Percentiles rank a stretch among this genome's conserved stretches.
phyloP scores from a whole-genome alignment of 2,113 vertebrate genomes.

The Cyanistes caeruleus region DNA sequence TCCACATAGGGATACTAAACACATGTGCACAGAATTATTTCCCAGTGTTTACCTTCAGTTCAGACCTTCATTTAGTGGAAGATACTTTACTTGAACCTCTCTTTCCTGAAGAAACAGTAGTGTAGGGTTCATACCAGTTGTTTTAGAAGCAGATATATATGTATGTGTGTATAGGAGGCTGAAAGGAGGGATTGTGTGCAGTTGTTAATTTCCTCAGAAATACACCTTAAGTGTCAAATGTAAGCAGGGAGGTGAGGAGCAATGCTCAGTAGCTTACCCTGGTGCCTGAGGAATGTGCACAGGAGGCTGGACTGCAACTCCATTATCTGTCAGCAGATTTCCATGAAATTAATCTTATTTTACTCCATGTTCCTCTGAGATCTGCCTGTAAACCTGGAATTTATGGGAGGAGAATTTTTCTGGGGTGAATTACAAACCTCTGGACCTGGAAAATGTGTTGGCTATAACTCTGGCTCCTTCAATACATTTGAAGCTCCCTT shows the following conservation, averaged over 20 bases:
- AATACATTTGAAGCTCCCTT: neutral
- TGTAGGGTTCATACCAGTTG: neutral
- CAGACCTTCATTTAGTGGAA: neutral
- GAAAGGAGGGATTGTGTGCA: neutral
- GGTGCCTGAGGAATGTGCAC: neutral
- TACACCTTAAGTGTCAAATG: neutral
- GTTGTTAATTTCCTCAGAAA: neutral
- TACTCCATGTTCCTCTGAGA: neutral
- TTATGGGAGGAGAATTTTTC: neutral
- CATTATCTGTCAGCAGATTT: neutral
- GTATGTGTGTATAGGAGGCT: neutral
- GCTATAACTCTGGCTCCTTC: neutral
- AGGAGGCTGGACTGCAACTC: neutral
- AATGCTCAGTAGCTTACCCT: neutral
- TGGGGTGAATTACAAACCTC: neutral
- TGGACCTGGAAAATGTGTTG: neutral
- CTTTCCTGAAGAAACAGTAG: neutral
- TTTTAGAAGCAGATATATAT: neutral
- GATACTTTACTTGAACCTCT: neutral
- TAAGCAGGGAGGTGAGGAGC: neutral
- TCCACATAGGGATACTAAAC: neutral
- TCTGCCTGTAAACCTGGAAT: neutral
- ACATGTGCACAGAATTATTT: neutral
- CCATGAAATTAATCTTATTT: neutral
- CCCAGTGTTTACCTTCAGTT: neutral